Evolutionary conservation across 2,888 invertebrate species (phyloP).

Genomic region (Dryadula phaetusa): DNA sequence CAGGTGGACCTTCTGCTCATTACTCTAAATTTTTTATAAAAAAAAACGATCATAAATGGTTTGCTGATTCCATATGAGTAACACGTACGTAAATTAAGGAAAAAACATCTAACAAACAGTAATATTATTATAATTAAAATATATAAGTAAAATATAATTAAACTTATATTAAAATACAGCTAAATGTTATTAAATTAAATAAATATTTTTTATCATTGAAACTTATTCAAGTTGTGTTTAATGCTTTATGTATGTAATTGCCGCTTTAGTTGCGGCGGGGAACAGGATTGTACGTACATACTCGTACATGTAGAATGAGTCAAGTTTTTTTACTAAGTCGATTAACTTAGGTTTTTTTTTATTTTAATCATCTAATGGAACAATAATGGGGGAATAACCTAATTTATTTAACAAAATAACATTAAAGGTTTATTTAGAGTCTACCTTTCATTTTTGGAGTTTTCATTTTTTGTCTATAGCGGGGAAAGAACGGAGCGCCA

Average conservation of each 20-base stretch:
- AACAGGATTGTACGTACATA: not conserved
- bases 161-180: too few relatives aligned
- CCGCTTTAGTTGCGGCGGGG: not conserved
- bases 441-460: not conserved
- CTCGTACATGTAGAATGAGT: not conserved
- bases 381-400: not conserved
- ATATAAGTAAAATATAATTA: too few relatives aligned
- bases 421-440: not conserved
- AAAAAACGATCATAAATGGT: too few relatives aligned
- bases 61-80: too few relatives aligned
- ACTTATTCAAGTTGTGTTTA: not conserved
- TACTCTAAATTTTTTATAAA: too few relatives aligned
- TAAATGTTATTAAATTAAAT: too few relatives aligned
- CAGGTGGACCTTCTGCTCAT: too few relatives aligned
- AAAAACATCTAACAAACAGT: too few relatives aligned
- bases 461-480: too few relatives aligned
- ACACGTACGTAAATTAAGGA: too few relatives aligned
- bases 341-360: not conserved
- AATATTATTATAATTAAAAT: too few relatives aligned
- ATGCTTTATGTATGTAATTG: constrained; percentile 3
- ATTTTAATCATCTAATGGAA: not conserved
- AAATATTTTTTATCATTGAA: not conserved
- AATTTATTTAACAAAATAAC: not conserved
- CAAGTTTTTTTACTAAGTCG: not conserved
- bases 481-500: too few relatives aligned